These are phyloP conservation scores for Erythrocercus mccallii DNA, from an alignment of 2,113 vertebrate species.

Conservation along the genomic window DNA sequence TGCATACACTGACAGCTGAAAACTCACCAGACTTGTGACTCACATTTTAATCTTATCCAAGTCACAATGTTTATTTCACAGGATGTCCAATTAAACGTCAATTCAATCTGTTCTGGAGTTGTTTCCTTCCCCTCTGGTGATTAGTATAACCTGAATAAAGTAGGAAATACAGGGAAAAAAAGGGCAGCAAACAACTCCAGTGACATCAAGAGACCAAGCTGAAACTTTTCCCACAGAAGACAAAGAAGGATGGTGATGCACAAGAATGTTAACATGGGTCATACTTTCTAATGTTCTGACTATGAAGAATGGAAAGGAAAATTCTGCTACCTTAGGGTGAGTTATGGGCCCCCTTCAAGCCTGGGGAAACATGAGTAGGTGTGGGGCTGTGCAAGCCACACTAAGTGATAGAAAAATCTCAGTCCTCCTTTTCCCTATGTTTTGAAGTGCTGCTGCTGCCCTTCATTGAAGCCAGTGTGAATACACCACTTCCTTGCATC, in stretches of 20 bases:
- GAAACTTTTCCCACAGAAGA: neutral
- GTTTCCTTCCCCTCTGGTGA: conserved; percentile 62
- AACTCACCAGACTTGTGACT: conserved; percentile 62
- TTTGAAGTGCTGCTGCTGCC: neutral
- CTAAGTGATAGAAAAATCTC: neutral
- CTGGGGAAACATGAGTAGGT: neutral
- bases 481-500: neutral
- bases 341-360: neutral
- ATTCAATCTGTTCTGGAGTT: conserved; percentile 60
- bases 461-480: neutral
- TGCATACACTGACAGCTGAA: neutral
- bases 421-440: neutral
- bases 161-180: neutral
- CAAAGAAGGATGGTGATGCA: neutral
- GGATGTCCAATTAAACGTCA: conserved; percentile 64
- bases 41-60: conserved; percentile 57
- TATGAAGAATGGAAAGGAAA: neutral
- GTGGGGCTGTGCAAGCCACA: neutral
- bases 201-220: neutral
- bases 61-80: conserved; percentile 69
- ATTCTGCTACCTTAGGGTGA: neutral
- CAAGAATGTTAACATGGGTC: neutral
- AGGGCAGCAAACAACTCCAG: conserved; percentile 3
- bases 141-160: conserved; percentile 58
- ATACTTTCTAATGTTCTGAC: neutral